Evolutionary conservation across 2,113 vertebrate species (phyloP).

Genomic region (Siphamia tubifer): DNA sequence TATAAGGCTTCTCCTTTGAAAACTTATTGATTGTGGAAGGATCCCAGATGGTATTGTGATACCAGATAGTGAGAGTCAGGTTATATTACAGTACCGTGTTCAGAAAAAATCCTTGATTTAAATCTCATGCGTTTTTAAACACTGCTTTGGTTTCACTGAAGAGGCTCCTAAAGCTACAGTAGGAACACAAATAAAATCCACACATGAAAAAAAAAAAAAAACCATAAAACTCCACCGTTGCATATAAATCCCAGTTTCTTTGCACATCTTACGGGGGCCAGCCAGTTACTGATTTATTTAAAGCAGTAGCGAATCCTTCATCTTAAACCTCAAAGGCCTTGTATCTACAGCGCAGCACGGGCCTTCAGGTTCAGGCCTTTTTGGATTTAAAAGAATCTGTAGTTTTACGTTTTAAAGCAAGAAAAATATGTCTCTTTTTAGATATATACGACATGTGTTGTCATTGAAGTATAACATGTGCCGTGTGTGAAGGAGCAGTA

Average conservation of each 20-base stretch:
- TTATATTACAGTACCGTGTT: too few relatives aligned
- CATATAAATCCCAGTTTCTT: not conserved
- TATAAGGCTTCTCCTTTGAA: too few relatives aligned
- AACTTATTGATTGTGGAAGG: too few relatives aligned
- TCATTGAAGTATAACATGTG: slow-evolving; percentile 1
- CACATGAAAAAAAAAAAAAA: not conserved
- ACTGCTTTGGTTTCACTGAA: not conserved
- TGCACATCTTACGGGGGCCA: not conserved
- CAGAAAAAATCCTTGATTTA: too few relatives aligned
- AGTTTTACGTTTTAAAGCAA: not conserved
- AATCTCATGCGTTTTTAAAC: too few relatives aligned
- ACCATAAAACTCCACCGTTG: not conserved
- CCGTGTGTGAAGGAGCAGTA: slow-evolving; percentile 21
- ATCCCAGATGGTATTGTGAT: too few relatives aligned
- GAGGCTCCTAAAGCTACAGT: not conserved
- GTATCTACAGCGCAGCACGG: not conserved
- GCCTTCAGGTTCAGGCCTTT: not conserved
- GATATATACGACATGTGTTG: not conserved
- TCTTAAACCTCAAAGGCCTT: not conserved
- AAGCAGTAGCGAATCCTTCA: slow-evolving; percentile 14
- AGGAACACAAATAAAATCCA: not conserved
- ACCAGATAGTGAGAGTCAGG: too few relatives aligned
- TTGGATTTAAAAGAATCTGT: not conserved
- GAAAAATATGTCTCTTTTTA: not conserved
- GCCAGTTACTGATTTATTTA: slow-evolving; percentile 47